Evolutionary conservation across 2,888 invertebrate genomes (phyloP), one percentile per base, ranked within the genome.

Genomic region (Phortica okadai): DNA sequence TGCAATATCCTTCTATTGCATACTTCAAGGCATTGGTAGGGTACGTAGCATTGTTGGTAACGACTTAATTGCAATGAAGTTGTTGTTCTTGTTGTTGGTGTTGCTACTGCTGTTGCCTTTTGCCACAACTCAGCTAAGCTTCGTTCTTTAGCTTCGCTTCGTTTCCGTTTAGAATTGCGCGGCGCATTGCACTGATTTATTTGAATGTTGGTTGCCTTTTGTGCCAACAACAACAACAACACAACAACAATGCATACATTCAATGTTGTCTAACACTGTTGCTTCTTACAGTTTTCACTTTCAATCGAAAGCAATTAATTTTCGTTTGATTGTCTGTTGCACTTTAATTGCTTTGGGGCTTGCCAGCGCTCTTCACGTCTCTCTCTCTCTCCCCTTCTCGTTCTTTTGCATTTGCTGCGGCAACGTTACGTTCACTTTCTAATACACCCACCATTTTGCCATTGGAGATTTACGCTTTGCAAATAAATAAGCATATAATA

Each of bases 261-360:
- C 14, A 3, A 1, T 21, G 16, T 16, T 59, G 59, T 25, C 25
- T 14, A 59, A 14, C 64, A 67, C 64, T 33, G 64, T 33, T 67
- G 41, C 67, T 42, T 67, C 67, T 16, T 67, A 14, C 56, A 14
- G 70, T 54, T 72, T 54, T 72, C 70, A 56, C 70, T 56, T 72
- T 72, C 70, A 72, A 72, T 54, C 54, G 54, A 72, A 72, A 54
- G 70, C 54, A 72, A 72, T 72, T 72, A 72, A 72, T 72, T 72
- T 72, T 72, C 56, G 56, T 72, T 72, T 72, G 54, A 72, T 72
- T 56, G 56, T 33, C 33, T 72, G 70, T 33, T 72, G 70, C 70
- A 72, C 54, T 72, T 72, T 72, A 72, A 72, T 72, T 72, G 70
- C 56, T 72, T 72, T 56, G 54, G 70, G 70, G 69, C 44, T 45